Evolutionary conservation across 2,797 vertebrate genomes (phyloP).

Genomic region (Gobio occitaniae): DNA sequence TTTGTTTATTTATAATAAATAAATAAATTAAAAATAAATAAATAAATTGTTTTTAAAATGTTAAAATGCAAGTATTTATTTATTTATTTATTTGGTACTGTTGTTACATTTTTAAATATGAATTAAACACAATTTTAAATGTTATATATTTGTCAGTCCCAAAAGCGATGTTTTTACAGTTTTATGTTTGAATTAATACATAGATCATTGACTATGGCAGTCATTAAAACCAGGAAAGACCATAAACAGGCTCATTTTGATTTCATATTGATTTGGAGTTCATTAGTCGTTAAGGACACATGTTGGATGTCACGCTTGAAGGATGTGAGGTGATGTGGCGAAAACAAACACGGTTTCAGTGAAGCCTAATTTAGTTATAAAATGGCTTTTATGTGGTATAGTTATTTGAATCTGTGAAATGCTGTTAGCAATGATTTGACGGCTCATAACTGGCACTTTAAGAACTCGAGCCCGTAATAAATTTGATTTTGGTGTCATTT

Average conservation of each 20-base stretch:
- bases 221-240: not conserved
- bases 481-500: slow-evolving; percentile 45
- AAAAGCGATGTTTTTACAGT: not conserved
- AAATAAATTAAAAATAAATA: too few relatives aligned
- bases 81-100: not conserved
- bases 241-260: not conserved
- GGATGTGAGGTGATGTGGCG: not conserved
- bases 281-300: too few relatives aligned
- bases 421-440: not conserved
- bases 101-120: not conserved
- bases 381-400: not conserved
- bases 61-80: not conserved
- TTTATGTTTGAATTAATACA: not conserved
- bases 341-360: not conserved
- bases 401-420: not conserved
- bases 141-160: not conserved
- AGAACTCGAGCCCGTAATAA: not conserved
- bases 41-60: too few relatives aligned
- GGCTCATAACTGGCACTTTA: not conserved
- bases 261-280: not conserved
- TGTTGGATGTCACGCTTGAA: too few relatives aligned
- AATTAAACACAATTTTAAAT: not conserved
- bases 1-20: too few relatives aligned
- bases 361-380: not conserved
- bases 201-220: not conserved